Evolutionary conservation across 2,888 invertebrate species (phyloP), one percentile per base, ranked within the genome.

Genomic region (Acrobasis suavella): DNA sequence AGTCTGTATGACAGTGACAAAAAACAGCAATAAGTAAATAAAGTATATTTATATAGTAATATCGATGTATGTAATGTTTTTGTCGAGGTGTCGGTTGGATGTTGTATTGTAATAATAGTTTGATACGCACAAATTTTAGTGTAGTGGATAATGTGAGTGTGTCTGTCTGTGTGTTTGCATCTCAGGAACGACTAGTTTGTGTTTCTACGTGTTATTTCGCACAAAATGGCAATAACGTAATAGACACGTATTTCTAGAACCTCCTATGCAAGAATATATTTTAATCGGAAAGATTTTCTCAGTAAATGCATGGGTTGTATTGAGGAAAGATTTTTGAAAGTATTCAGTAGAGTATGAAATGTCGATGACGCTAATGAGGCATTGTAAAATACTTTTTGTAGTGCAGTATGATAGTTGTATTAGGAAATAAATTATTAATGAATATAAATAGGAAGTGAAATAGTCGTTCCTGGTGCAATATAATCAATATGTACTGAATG

Each of bases 61-160:
- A 77, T 83, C 69, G 76, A 74, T 81, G 80, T 81, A 76, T 74
- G 69, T 70, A 73, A 74, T 77, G 77, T 68, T 62, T 63, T 67
- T 64, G 62, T 67, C 58, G 67, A 55, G 64, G 65, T 55, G 69
- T 72, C 68, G 64, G 69, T 69, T 73, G 65, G 67, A 69, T 73
- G 75, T 79, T 76, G 77, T 81, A 76, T 72, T 77, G 75, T 84
- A 82, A 82, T 78, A 69, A 81, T 89, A 90, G 86, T 80, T 85
- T 80, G 89, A 91, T 86, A 91, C 91, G 91, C 91, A 91, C 91
- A 91, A 91, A 89, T 83, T 79, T 82, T 90, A 89, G 85, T 81
- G 86, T 90, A 91, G 90, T 80, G 59, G 72, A 79, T 80, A 75
- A 68, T 80, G 78, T 81, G 77, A 72, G 72, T 77, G 77, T 75